Percentiles rank a stretch among this genome's conserved stretches.
Conservation (phyloP, 2,113 vertebrate genomes). For the Patagioenas fasciata region DNA sequence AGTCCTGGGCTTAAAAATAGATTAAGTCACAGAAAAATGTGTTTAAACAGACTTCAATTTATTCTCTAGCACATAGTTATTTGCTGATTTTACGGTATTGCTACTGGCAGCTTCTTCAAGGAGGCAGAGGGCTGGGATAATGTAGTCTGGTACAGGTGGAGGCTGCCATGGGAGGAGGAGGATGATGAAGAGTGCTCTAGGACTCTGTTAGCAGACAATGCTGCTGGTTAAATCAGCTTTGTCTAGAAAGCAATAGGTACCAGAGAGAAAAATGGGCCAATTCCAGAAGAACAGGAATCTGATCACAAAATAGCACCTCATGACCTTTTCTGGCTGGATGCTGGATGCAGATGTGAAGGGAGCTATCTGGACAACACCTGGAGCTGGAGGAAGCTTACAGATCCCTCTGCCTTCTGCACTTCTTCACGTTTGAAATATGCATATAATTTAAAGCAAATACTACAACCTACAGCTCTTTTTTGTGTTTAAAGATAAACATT, state of each 20-base stretch:
- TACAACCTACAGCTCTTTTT: background rate
- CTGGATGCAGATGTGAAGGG: background rate
- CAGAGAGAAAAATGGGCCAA: background rate
- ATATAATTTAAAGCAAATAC: background rate
- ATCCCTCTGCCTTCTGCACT: background rate
- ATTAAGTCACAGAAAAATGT: slow-evolving; percentile 58
- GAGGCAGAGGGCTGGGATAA: slow-evolving; percentile 22
- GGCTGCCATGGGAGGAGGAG: background rate
- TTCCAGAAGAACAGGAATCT: background rate
- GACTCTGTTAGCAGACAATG: background rate
- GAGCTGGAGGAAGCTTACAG: background rate
- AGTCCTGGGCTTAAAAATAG: slow-evolving; percentile 56
- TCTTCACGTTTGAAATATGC: background rate
- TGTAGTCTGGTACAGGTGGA: background rate
- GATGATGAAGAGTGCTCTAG: background rate
- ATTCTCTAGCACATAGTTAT: slow-evolving; percentile 26
- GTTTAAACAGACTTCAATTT: slow-evolving; percentile 44
- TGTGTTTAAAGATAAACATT: background rate
- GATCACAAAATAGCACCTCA: background rate
- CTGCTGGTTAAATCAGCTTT: background rate
- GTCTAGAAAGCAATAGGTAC: background rate
- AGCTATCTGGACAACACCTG: background rate
- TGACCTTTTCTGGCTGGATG: background rate
- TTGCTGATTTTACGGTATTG: slow-evolving; percentile 62
- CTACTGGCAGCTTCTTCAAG: slow-evolving; percentile 40